Evolutionary conservation across 2,797 vertebrate genomes (phyloP), one percentile per base, ranked within the genome.

Genomic region (Loris lydekkerianus): DNA sequence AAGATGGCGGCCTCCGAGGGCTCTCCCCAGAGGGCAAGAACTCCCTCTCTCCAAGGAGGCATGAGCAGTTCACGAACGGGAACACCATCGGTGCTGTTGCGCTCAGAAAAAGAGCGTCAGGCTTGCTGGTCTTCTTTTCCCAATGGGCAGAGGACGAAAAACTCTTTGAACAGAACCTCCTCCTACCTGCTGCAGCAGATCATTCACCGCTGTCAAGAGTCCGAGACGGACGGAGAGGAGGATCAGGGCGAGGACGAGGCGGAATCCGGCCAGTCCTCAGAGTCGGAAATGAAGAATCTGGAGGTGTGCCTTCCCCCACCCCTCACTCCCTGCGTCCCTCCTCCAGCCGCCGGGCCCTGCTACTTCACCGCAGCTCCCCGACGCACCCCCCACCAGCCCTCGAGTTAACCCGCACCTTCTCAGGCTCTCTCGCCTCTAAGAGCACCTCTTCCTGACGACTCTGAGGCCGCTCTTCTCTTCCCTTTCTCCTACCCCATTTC

Each of bases 281-380:
- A 95, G 56, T 94, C 96, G 49, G 97, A 98, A 61, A 85, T 96
- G 0, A 70, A 34, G 92, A 86, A 3, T 40, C 5, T 95, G 72
- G 96, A 98, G 98, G 98, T 98, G 96, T 94, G 95, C 72, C 49
- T 67, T 14, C 7, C 31, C 37, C 0, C 2, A 0, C 34, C 27
- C 29, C 31, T 20, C 27, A 1, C 8, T 14, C 58, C 8, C 23
- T 34, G 9, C 2, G 15, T 49, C 23, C 18, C n/a, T 49, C 61
- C 60, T 83, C 20, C 69, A 17, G 78, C 85, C 2, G 6, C 10
- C 25, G 25, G 56, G 2, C 40, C 31, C 29, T 2, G 65, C 53
- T n/a, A 7, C 53, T 53, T 70, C 40, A 4, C 17, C 2, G 1
- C 65, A 3, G 31, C 78, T 37, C 10, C 73, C 77, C 6, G 3